phyloP scores from a whole-genome alignment of 2,888 invertebrate species.

The Erpobdella octoculata region DNA sequence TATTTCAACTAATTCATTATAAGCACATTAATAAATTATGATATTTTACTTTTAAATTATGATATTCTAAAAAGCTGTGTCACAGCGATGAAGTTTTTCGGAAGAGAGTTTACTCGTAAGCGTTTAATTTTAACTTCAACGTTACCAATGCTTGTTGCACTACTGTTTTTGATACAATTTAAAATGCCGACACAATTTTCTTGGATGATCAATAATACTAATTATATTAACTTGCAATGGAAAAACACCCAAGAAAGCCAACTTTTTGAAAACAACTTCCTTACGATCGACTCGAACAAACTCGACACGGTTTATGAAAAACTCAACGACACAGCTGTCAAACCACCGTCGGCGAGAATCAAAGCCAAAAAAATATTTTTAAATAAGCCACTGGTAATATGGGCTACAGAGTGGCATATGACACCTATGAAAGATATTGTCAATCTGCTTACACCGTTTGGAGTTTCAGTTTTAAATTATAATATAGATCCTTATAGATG shows the following conservation, averaged over 20 bases:
- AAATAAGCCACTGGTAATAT: not conserved
- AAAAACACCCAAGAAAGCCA: not conserved
- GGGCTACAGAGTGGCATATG: constrained; percentile 24
- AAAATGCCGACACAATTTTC: too few species aligned
- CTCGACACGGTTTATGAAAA: not conserved
- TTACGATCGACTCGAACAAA: not conserved
- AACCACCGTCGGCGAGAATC: constrained; percentile 8
- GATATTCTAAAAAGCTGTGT: too few species aligned
- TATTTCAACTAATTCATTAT: too few species aligned
- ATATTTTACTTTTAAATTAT: too few species aligned
- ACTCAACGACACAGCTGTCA: not conserved
- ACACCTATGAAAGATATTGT: constrained; percentile 21
- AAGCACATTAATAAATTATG: too few species aligned
- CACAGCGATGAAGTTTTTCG: too few species aligned
- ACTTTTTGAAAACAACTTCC: not conserved
- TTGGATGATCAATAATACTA: too few species aligned
- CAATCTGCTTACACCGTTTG: constrained; percentile 5
- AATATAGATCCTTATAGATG: not conserved
- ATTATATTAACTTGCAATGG: not conserved
- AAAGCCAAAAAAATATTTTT: constrained; percentile 22
- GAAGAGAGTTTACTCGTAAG: too few species aligned
- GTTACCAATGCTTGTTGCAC: too few species aligned
- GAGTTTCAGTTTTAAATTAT: not conserved
- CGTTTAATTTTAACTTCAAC: too few species aligned
- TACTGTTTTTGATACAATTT: too few species aligned